Evolutionary conservation across 2,797 vertebrate genomes (phyloP), one percentile per base, ranked within the genome.

Genomic region (Helostoma temminkii): DNA sequence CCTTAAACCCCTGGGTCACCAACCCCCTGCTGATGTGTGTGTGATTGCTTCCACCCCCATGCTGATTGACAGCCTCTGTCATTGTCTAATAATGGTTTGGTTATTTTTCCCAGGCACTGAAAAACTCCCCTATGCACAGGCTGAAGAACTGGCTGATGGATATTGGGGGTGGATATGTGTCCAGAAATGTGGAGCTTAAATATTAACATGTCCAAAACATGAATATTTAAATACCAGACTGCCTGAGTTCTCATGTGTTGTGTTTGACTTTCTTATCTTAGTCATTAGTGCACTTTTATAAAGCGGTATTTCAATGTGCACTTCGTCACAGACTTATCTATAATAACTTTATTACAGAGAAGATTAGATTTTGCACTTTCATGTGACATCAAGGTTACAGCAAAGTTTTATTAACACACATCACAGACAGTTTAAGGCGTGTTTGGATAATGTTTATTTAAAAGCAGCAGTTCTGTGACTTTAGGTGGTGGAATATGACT

Each of bases 1-100:
- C 95, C 94, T 94, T 85, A 93, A 94, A 89, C 91, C 93, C 74
- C 69, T 1, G 56, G 94, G 95, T 95, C 94, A 93, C 63, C 50
- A 69, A 77, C 67, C 80, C 46, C 74, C 76, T 78, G 26, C 64
- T 22, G 79, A 52, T 56, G 58, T 47, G 58, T 59, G 72, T 59
- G 71, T 63, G 56, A 62, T 57, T 67, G 73, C 46, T 45, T 78
- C 89, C 81, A 81, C 91, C 88, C 89, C 90, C 84, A 85, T 69
- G 24, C 57, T 91, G 91, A 94, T 86, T 92, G 90, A 93, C 93
- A 93, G 90, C 91, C 75, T 50, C 78, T 87, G 88, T 88, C 82
- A 59, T 83, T 85, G 88, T 89, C 82, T 89, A 82, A 90, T 90
- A 86, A 92, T 86, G 90, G 72, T 82, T 59, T 55, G 80, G 68